These are phyloP conservation scores for Crotalus helleri DNA, from an alignment of 2,113 vertebrate species.

Conservation along the genomic window DNA sequence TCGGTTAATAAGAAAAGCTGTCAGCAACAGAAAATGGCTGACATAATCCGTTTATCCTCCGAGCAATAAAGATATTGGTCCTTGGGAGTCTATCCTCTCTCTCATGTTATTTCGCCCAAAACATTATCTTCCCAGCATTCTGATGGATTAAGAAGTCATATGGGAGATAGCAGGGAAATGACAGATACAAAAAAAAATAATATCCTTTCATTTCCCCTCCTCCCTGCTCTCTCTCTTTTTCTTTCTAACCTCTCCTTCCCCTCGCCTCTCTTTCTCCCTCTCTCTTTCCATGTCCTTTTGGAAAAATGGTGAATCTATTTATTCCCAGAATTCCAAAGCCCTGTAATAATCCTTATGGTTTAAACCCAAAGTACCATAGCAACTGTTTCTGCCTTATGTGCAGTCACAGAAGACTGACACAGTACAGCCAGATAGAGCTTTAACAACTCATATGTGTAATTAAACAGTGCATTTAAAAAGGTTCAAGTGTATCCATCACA, in stretches of 20 bases:
- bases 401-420: neutral
- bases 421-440: neutral
- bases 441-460: neutral
- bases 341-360: slow-evolving; percentile 62
- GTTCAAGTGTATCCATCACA: neutral
- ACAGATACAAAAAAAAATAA: slow-evolving; percentile 99
- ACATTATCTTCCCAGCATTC: slow-evolving; percentile 99
- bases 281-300: slow-evolving; percentile 68
- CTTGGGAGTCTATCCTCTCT: slow-evolving; percentile 99
- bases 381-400: neutral
- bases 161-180: slow-evolving; percentile 99
- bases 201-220: slow-evolving; percentile 90
- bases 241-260: slow-evolving; percentile 35
- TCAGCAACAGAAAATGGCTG: slow-evolving; percentile 99
- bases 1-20: slow-evolving; percentile 99
- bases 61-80: slow-evolving; percentile 99
- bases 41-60: slow-evolving; percentile 99
- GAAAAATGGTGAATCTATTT: slow-evolving; percentile 68
- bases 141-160: slow-evolving; percentile 99
- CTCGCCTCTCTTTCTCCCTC: slow-evolving; percentile 52
- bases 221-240: slow-evolving; percentile 64
- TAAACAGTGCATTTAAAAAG: neutral
- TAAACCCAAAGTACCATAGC: slow-evolving; percentile 19
- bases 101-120: slow-evolving; percentile 99
- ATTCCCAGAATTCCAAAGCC: slow-evolving; percentile 66